Percentiles rank a stretch among this genome's conserved stretches.
phyloP scores from a whole-genome alignment of 1,140 invertebrate genomes.

The Nomia melanderi region DNA sequence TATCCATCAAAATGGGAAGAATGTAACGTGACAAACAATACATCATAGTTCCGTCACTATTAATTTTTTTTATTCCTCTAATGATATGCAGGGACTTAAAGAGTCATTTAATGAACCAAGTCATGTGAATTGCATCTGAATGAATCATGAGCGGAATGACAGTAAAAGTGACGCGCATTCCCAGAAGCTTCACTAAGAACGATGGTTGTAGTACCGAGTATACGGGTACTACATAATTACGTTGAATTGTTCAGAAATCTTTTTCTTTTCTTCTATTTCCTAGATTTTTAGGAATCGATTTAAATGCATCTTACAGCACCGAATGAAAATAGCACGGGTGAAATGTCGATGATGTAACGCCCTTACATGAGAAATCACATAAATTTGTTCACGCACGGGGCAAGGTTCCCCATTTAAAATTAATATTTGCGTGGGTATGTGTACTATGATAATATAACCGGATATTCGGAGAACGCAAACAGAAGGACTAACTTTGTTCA shows the following conservation, averaged over 20 bases:
- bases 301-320: not conserved
- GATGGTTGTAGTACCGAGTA: not conserved
- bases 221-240: not conserved
- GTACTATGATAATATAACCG: too few species aligned
- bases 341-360: constrained; percentile 7
- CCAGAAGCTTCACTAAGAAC: not conserved
- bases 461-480: too few species aligned
- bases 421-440: too few species aligned
- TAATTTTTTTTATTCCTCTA: not conserved
- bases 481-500: too few species aligned
- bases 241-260: not conserved
- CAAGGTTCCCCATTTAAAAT: not conserved
- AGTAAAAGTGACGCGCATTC: not conserved
- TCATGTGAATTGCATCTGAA: constrained; percentile 9
- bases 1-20: not conserved
- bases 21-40: too few species aligned
- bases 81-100: not conserved
- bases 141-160: constrained; percentile 20
- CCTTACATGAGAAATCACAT: constrained; percentile 1
- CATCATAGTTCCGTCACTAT: not conserved
- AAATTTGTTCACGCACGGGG: not conserved
- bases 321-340: not conserved
- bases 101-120: not conserved
- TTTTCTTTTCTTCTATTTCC: not conserved
- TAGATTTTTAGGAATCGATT: not conserved